Percentiles rank a stretch among this genome's conserved stretches.
These are phyloP conservation scores for Telmatochromis brichardi DNA, from an alignment of 2,113 vertebrate genomes.

Conservation along the genomic window DNA sequence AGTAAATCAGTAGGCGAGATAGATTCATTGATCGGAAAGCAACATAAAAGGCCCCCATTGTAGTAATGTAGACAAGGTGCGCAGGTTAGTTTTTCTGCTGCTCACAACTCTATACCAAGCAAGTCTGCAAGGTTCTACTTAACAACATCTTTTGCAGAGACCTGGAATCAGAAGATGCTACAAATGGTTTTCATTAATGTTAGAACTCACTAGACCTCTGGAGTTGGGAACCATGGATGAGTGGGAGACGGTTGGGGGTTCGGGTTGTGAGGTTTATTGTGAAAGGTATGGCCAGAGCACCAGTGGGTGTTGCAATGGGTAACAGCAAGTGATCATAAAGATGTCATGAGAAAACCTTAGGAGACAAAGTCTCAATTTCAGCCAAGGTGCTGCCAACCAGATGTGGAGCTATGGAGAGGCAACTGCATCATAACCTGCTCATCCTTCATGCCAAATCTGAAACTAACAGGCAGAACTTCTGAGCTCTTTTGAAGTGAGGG, in stretches of 20 bases:
- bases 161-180: constrained; percentile 22
- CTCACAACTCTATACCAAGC: constrained; percentile 4
- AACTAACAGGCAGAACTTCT: constrained; percentile 68
- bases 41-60: constrained; percentile 49
- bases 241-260: background rate
- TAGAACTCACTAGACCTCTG: background rate
- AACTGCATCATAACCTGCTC: constrained; percentile 45
- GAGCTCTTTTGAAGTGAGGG: constrained; percentile 66
- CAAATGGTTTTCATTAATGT: constrained; percentile 69
- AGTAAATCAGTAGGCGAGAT: constrained; percentile 62
- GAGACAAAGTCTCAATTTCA: constrained; percentile 76
- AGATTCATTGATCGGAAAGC: constrained; percentile 56
- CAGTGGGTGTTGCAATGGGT: constrained; percentile 17
- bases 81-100: background rate
- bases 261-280: constrained; percentile 8
- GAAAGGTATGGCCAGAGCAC: background rate
- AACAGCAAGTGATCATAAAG: constrained; percentile 72
- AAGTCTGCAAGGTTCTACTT: constrained; percentile 44
- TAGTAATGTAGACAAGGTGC: constrained; percentile 64
- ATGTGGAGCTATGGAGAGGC: constrained; percentile 64
- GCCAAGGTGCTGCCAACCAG: constrained; percentile 73
- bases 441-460: constrained; percentile 56
- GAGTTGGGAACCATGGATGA: constrained; percentile 22
- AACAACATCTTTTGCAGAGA: constrained; percentile 26
- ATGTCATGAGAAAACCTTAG: constrained; percentile 70